Conservation (phyloP, 2,888 invertebrate genomes). For the Pollenia labialis region DNA sequence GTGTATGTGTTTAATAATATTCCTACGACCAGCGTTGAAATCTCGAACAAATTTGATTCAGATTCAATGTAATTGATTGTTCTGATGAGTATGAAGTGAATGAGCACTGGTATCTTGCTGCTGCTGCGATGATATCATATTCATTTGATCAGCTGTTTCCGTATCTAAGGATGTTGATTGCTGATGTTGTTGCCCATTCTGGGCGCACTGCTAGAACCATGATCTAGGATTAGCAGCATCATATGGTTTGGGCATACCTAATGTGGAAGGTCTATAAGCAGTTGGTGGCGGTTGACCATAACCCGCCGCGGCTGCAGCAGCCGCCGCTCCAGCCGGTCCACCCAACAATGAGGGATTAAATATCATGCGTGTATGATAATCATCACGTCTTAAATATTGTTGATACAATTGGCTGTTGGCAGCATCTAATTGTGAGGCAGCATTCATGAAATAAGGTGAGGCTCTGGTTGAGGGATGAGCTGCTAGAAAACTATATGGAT, state of each 20-base stretch:
- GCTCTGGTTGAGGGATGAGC: conserved; percentile 84
- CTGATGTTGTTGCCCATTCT: conserved; percentile 67
- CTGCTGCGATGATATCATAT: conserved; percentile 66
- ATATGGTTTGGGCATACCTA: conserved; percentile 90
- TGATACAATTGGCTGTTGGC: conserved; percentile 89
- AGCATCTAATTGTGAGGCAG: conserved; percentile 85
- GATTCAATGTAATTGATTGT: conserved; percentile 62
- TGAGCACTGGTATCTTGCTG: conserved; percentile 47
- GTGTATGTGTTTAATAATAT: conserved; percentile 19
- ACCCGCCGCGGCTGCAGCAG: conserved; percentile 87
- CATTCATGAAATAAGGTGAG: conserved; percentile 87
- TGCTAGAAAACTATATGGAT: conserved; percentile 87
- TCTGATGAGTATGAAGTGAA: conserved; percentile 55
- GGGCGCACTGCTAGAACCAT: conserved; percentile 87
- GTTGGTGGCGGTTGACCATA: conserved; percentile 88
- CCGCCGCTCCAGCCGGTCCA: conserved; percentile 86
- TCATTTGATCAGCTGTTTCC: conserved; percentile 76
- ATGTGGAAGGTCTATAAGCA: conserved; percentile 85
- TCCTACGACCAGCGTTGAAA: conserved; percentile 72
- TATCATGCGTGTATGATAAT: conserved; percentile 87
- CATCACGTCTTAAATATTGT: conserved; percentile 89
- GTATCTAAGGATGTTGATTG: conserved; percentile 61
- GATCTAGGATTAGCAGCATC: conserved; percentile 89
- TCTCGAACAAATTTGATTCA: conserved; percentile 24
- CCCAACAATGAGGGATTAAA: conserved; percentile 82